A percentile compares a stretch with the other conserved stretches of the same genome.
These are phyloP conservation scores for Heliconius aoede DNA, from an alignment of 2,888 invertebrate species.

Conservation along the genomic window DNA sequence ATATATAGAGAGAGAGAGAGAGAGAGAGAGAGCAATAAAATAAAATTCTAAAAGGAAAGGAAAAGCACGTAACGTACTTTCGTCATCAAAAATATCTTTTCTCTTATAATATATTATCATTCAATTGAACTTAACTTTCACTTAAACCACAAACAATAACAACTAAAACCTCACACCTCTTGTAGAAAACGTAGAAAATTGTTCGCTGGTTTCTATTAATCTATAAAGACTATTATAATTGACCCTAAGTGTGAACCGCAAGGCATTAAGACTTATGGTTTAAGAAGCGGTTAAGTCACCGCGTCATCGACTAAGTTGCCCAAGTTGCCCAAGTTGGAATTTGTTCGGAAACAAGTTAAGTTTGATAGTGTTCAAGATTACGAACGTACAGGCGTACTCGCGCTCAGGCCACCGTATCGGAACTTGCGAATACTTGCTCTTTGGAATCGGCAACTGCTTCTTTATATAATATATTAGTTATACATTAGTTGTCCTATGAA, in stretches of 20 bases:
- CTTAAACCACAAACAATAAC: not conserved
- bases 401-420: conserved; percentile 37
- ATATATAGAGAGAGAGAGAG: no score
- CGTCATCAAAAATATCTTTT: no score
- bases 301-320: conserved; percentile 46
- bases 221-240: conserved; percentile 6
- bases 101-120: not conserved
- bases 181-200: conserved; percentile 1
- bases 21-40: no score
- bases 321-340: conserved; percentile 41
- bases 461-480: conserved; percentile 7
- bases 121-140: not conserved
- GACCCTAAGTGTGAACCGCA: conserved; percentile 1
- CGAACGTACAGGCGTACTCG: conserved; percentile 41
- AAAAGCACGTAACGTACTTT: no score
- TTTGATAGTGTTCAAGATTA: conserved; percentile 47
- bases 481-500: not conserved
- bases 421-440: conserved; percentile 39
- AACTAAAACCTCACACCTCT: not conserved
- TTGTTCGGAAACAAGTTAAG: conserved; percentile 44
- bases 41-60: no score
- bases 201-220: not conserved
- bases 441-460: conserved; percentile 18
- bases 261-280: conserved; percentile 18
- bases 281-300: conserved; percentile 32